phyloP scores from a whole-genome alignment of 2,888 invertebrate genomes.

The Aspidiotus destructor region DNA sequence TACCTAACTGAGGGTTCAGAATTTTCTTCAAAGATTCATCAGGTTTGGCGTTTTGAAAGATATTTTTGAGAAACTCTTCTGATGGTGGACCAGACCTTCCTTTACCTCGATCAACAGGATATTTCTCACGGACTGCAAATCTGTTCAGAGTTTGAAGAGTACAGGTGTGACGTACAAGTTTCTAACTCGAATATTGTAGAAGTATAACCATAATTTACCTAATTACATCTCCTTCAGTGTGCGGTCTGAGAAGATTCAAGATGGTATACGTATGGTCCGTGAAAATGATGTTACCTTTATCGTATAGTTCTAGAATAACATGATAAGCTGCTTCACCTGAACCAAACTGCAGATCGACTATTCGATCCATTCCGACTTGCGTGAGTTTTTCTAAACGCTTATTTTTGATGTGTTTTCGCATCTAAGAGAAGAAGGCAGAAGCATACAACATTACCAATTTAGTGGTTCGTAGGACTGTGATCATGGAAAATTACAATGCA shows the following conservation, averaged over 20 bases:
- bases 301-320: conserved; percentile 88
- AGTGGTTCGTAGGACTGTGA: neutral
- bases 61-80: conserved; percentile 49
- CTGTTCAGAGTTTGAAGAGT: conserved; percentile 42
- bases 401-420: conserved; percentile 93
- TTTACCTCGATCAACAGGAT: conserved; percentile 69
- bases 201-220: conserved; percentile 45
- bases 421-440: conserved; percentile 46
- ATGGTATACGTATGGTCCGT: conserved; percentile 85
- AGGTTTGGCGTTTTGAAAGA: conserved; percentile 54
- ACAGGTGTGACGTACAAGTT: too few relatives aligned
- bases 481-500: neutral
- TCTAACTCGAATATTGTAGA: neutral
- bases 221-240: conserved; percentile 81
- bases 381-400: conserved; percentile 76
- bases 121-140: conserved; percentile 85
- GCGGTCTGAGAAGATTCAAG: conserved; percentile 82
- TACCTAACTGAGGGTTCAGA: conserved; percentile 68
- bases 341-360: conserved; percentile 92
- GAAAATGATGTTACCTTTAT: conserved; percentile 83
- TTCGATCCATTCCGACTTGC: conserved; percentile 87
- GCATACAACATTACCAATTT: conserved; percentile 35
- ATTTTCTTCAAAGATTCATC: conserved; percentile 72
- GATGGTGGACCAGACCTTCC: conserved; percentile 49
- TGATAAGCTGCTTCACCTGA: conserved; percentile 88